phyloP scores from a whole-genome alignment of 2,888 invertebrate species.

The Drosophila anomalata region DNA sequence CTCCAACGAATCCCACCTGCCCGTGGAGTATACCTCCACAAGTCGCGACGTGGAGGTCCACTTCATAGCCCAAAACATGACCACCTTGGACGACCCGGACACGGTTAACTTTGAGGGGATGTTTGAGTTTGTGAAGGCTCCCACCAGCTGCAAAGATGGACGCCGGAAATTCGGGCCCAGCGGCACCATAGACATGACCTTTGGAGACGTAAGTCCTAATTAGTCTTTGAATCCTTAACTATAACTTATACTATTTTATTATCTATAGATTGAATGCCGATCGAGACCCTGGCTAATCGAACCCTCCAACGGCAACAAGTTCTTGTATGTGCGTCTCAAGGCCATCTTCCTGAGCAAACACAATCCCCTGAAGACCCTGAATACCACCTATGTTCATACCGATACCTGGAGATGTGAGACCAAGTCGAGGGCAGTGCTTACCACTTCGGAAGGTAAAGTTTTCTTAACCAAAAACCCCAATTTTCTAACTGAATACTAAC shows the following conservation, averaged over 20 bases:
- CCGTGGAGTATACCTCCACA: conserved; percentile 91
- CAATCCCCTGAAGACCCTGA: conserved; percentile 85
- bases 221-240: accelerated
- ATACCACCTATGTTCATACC: conserved; percentile 86
- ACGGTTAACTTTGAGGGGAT: conserved; percentile 93
- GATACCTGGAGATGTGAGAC: conserved; percentile 88
- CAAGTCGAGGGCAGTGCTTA: conserved; percentile 91
- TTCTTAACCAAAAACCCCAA: background rate
- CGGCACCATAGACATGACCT: conserved; percentile 89
- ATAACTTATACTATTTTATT: background rate
- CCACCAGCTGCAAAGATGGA: conserved; percentile 88
- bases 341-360: conserved; percentile 86
- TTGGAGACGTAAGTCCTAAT: conserved; percentile 81
- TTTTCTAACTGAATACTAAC: background rate
- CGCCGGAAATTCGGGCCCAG: conserved; percentile 90
- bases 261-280: conserved; percentile 90
- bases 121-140: conserved; percentile 91
- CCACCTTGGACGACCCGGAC: conserved; percentile 92
- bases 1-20: conserved; percentile 84
- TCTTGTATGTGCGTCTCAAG: conserved; percentile 90
- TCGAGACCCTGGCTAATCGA: conserved; percentile 92
- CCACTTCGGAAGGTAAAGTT: conserved; percentile 86
- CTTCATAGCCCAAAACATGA: conserved; percentile 93
- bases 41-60: conserved; percentile 91
- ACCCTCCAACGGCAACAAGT: conserved; percentile 89